phyloP scores from a whole-genome alignment of 2,113 vertebrate species.

The Thalassoma bifasciatum region DNA sequence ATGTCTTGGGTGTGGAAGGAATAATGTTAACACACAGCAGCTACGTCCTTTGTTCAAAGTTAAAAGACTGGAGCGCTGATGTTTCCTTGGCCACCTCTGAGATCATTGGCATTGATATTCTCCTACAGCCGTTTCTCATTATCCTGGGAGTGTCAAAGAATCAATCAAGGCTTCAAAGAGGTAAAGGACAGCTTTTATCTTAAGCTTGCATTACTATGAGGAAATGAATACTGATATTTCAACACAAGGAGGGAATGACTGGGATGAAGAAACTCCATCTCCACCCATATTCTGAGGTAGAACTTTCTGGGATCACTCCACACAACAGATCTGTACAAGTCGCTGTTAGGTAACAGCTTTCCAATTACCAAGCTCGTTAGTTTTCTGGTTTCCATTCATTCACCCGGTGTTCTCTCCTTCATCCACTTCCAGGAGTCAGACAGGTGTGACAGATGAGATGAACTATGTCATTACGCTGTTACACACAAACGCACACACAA shows the following conservation, averaged over 20 bases:
- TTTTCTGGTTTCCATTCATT: no score
- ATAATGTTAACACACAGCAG: conserved; percentile 33
- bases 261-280: conserved; percentile 1
- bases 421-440: no score
- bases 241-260: background rate
- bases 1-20: conserved; percentile 2
- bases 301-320: background rate
- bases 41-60: conserved; percentile 32
- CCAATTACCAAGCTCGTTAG: no score
- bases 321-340: background rate
- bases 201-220: conserved; percentile 8
- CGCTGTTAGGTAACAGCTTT: no score
- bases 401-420: no score
- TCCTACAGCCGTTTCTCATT: conserved; percentile 37
- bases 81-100: conserved; percentile 29
- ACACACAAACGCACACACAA: no score
- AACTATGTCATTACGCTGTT: no score
- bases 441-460: no score
- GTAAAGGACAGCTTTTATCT: conserved; percentile 50
- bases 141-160: conserved; percentile 21
- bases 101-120: conserved; percentile 42
- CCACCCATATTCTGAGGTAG: conserved; percentile 16
- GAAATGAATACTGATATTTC: conserved; percentile 15
- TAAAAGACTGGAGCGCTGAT: conserved; percentile 27
- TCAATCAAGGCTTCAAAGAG: conserved; percentile 40